Evolutionary conservation across 2,113 vertebrate genomes (phyloP), one percentile per base, ranked within the genome.

Genomic region (Dendropsophus ebraccatus): DNA sequence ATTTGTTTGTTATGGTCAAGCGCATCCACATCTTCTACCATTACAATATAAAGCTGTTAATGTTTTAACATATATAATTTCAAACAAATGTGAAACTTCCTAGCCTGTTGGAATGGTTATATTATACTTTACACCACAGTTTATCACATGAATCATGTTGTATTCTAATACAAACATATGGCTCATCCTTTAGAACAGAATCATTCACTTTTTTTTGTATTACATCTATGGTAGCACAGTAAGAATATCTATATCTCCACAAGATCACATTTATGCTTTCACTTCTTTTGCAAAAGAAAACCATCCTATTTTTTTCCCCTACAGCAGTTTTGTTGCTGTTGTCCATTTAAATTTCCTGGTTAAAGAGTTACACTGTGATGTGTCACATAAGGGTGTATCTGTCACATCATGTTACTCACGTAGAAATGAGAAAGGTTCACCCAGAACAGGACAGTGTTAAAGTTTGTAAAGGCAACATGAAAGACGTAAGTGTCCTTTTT

Each of bases 351-450:
- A 90, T 90, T 90, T 91, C 69, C 88, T 90, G 76, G 81, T 69
- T 88, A 82, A 88, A 65, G 83, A 77, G 73, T 90, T 12, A 21
- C 65, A 52, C 86, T 80, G 17, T 83, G 80, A 88, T 88, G 49
- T 87, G 87, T 88, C 90, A 90, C 88, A 87, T 92, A 86, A 89
- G 67, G 60, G 87, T 89, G 49, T 90, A 85, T 90, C 81, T 90
- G 86, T 87, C 84, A 87, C 35, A 82, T 88, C 88, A 35, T 56
- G 87, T 89, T 88, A 56, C 19, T 88, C 70, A 84, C 86, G 14
- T 81, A 28, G 72, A 77, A 91, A 72, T 88, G 82, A 92, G 89
- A 88, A 89, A 69, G 90, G 89, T 89, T 90, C 72, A 91, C 49
- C 47, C 81, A 45, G 82, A 92, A 89, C 77, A 82, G 23, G 82